phyloP scores from a whole-genome alignment of 2,113 vertebrate genomes.

The Petroica traversi region DNA sequence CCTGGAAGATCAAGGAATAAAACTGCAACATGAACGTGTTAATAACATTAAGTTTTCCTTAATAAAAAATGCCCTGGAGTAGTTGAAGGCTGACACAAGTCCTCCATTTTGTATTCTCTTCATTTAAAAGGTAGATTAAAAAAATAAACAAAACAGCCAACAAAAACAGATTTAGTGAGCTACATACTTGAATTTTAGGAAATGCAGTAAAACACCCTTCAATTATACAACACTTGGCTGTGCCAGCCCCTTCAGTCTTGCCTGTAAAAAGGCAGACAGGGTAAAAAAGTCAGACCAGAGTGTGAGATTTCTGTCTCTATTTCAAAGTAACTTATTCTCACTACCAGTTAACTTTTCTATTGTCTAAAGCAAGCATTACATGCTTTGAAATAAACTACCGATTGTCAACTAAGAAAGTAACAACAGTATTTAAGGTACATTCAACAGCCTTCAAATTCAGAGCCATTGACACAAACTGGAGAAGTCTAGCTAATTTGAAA shows the following conservation, averaged over 20 bases:
- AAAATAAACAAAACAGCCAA: not conserved
- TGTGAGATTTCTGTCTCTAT: not conserved
- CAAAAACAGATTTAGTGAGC: not conserved
- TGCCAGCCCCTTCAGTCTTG: not conserved
- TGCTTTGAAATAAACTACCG: not conserved
- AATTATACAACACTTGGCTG: not conserved
- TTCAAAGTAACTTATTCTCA: not conserved
- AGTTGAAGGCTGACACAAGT: not conserved
- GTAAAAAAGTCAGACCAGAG: not conserved
- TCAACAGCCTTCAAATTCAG: not conserved
- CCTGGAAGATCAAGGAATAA: slow-evolving; percentile 31
- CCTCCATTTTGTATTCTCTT: not conserved
- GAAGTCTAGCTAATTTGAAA: not conserved
- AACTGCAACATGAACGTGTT: not conserved
- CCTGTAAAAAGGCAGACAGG: not conserved
- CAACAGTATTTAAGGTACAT: not conserved
- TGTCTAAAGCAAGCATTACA: not conserved
- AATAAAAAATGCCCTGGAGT: slow-evolving; percentile 17
- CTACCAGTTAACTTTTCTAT: not conserved
- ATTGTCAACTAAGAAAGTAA: not conserved
- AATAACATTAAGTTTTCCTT: not conserved
- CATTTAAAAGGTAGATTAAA: not conserved
- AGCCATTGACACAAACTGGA: not conserved
- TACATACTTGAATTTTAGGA: not conserved
- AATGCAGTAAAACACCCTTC: not conserved